phyloP scores from a whole-genome alignment of 2,113 vertebrate genomes.

The Nannobrachium achirus region DNA sequence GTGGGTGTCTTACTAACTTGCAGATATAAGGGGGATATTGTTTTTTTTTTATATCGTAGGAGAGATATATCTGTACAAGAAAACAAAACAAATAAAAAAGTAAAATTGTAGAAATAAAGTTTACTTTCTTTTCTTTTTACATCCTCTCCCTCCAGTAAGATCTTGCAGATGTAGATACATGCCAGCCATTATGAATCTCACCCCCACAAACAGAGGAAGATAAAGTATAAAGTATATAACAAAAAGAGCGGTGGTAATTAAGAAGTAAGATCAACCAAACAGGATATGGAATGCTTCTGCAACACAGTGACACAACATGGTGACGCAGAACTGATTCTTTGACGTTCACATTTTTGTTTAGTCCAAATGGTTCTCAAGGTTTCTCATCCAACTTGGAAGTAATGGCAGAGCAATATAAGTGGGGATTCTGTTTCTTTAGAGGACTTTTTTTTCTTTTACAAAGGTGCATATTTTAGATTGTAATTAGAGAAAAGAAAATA shows the following conservation, averaged over 20 bases:
- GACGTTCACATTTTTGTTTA: neutral
- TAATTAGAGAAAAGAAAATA: too few species aligned
- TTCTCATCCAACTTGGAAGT: conserved; percentile 13
- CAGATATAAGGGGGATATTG: conserved; percentile 79
- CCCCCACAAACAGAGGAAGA: conserved; percentile 8
- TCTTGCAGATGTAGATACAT: conserved; percentile 45
- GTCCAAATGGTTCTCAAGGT: too few species aligned
- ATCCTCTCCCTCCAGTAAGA: conserved; percentile 3
- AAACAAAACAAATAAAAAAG: conserved; percentile 14
- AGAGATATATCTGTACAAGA: conserved; percentile 50
- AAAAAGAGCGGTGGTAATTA: neutral
- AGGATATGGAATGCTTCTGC: neutral
- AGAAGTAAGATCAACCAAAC: conserved; percentile 18
- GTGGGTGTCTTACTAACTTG: conserved; percentile 82
- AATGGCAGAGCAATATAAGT: conserved; percentile 45
- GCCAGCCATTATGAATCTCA: conserved; percentile 42
- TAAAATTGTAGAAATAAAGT: conserved; percentile 1
- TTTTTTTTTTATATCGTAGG: conserved; percentile 75
- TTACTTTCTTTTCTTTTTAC: neutral
- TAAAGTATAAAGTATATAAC: neutral
- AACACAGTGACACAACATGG: neutral
- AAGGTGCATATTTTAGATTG: too few species aligned
- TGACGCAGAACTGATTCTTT: conserved; percentile 2
- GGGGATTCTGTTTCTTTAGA: too few species aligned
- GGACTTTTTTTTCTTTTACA: too few species aligned